These are phyloP conservation scores for Spisula subtruncata DNA, from an alignment of 2,888 invertebrate genomes.

Conservation along the genomic window DNA sequence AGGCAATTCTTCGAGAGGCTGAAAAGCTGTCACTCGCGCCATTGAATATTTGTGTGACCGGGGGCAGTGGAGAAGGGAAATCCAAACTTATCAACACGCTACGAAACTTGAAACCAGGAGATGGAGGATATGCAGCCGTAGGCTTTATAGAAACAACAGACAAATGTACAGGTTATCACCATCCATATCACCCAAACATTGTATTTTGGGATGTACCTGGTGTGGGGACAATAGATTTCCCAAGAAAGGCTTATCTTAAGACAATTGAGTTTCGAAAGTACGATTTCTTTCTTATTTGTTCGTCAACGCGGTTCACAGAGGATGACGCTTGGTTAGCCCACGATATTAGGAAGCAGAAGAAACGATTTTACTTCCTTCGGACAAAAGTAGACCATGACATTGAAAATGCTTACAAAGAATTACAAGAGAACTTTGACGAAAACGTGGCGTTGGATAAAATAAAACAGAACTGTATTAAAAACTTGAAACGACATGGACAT, in stretches of 20 bases:
- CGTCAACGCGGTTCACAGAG: neutral
- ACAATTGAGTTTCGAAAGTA: neutral
- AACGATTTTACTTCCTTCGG: slow-evolving; percentile 40
- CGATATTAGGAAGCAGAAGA: neutral
- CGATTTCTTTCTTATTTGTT: slow-evolving; percentile 6
- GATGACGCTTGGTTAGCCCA: slow-evolving; percentile 7
- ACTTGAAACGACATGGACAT: too few relatives aligned
- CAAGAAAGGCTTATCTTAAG: neutral
- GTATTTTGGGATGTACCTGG: slow-evolving; percentile 58
- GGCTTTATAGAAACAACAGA: neutral
- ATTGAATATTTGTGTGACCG: slow-evolving; percentile 52
- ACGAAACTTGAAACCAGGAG: neutral
- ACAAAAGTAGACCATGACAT: slow-evolving; percentile 52
- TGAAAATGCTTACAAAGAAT: neutral
- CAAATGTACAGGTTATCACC: neutral
- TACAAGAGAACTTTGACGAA: neutral
- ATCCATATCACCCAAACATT: slow-evolving; percentile 1
- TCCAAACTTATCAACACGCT: slow-evolving; percentile 43
- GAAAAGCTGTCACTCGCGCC: neutral
- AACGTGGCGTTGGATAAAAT: neutral
- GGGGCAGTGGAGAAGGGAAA: slow-evolving; percentile 56
- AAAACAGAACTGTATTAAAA: neutral
- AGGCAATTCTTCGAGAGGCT: neutral
- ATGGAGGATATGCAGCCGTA: neutral
- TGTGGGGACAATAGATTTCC: slow-evolving; percentile 10